These are phyloP conservation scores for Myripristis jacobus DNA, from an alignment of 2,797 vertebrate genomes.

Conservation along the genomic window DNA sequence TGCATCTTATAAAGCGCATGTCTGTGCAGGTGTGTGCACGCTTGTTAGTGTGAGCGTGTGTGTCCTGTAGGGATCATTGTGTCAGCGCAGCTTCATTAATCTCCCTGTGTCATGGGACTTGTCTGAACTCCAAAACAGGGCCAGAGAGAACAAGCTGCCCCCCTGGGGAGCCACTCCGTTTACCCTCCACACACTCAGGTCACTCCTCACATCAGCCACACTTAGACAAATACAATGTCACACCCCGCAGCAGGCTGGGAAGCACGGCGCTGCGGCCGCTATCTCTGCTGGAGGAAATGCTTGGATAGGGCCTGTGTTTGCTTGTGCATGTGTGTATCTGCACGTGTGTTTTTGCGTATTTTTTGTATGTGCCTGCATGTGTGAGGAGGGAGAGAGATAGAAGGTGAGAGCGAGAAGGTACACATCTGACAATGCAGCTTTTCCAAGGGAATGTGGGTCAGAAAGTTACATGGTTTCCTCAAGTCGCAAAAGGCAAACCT, in stretches of 20 bases:
- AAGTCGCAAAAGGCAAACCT: constrained; percentile 52
- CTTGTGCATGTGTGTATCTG: neutral
- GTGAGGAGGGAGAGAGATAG: neutral
- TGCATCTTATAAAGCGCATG: constrained; percentile 12
- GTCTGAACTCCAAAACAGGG: constrained; percentile 77
- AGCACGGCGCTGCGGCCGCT: constrained; percentile 24
- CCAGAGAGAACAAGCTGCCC: constrained; percentile 67
- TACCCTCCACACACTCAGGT: constrained; percentile 75
- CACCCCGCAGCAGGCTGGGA: constrained; percentile 32
- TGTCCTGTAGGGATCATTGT: constrained; percentile 75
- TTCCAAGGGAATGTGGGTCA: constrained; percentile 33
- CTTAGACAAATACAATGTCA: constrained; percentile 68
- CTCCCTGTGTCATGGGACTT: constrained; percentile 73
- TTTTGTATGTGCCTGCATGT: neutral
- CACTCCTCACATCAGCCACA: constrained; percentile 72
- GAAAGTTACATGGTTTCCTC: constrained; percentile 32
- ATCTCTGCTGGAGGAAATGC: neutral
- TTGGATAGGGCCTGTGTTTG: neutral
- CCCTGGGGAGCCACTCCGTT: constrained; percentile 70
- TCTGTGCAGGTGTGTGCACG: constrained; percentile 26
- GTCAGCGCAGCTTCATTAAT: constrained; percentile 80
- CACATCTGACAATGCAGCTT: neutral
- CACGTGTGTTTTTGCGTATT: neutral
- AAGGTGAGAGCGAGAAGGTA: neutral
- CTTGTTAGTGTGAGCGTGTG: constrained; percentile 40